Evolutionary conservation across 1,140 invertebrate genomes (phyloP), one percentile per base, ranked within the genome.

Genomic region (Zaprionus kolodkinae): DNA sequence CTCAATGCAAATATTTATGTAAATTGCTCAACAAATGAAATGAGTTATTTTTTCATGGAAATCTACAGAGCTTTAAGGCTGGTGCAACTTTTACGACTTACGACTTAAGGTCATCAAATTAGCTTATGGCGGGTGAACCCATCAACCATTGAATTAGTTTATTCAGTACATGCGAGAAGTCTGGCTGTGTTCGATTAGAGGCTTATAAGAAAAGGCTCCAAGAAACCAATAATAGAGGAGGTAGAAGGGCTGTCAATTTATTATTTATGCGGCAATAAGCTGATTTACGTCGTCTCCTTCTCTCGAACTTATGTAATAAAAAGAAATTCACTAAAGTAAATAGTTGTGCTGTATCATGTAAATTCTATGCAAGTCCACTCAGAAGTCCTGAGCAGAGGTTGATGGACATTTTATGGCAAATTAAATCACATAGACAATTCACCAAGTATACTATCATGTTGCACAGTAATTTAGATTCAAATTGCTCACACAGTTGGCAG

Each of bases 1-100:
- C n/a, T 52, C 9, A 38, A 70, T 43, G 70, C 54, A 87, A 87
- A 80, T 88, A 87, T 84, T 88, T 79, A 70, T 87, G 84, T 48
- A 48, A 69, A 54, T 55, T 48, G 30, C 52, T 48, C 10, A 62
- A 56, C 38, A 66, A 72, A 72, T 71, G 48, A 72, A 67, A 72
- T 67, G 61, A 45, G 12, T 9, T 50, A 63, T 45, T 81, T 67
- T 72, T 55, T 78, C 79, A 71, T 75, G 70, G 61, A 48, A 48
- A 56, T 21, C 21, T 21, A 21, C 33, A 60, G 15, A 12, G 17
- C 4, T 50, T 11, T 1, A 12, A 21, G 3, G 5, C 0, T 1
- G 11, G 17, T 50, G 4, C 17, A 25, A 11, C n/a, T 6, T 48
- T 62, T 62, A 48, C n/a, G 60, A 43, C 10, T 62, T 10, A 15